These are phyloP conservation scores for Notechis scutatus DNA, from an alignment of 2,113 vertebrate genomes.

Conservation along the genomic window DNA sequence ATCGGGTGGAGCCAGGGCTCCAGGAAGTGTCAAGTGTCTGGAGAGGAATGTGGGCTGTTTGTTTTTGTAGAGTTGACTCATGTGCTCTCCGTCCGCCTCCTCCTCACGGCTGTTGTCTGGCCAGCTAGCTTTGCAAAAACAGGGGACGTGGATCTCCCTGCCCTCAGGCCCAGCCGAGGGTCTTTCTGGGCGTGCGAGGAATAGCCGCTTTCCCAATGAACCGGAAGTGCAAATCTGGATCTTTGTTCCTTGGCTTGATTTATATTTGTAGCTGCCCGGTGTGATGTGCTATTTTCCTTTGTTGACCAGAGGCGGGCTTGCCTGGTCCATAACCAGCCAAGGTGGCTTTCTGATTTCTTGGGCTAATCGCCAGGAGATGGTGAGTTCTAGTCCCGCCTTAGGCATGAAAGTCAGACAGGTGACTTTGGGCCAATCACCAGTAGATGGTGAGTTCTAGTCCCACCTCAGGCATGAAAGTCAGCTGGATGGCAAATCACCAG, in stretches of 20 bases:
- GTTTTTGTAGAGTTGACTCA: neutral
- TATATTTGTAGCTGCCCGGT: neutral
- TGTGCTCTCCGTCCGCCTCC: neutral
- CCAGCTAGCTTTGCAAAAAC: neutral
- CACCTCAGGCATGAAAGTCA: too few species aligned
- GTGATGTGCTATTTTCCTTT: too few species aligned
- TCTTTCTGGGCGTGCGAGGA: too few species aligned
- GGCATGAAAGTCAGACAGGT: too few species aligned
- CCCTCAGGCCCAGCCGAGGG: neutral
- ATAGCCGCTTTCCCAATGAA: neutral
- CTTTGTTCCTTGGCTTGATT: neutral
- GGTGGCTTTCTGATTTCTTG: too few species aligned
- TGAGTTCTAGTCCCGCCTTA: too few species aligned
- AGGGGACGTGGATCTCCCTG: neutral
- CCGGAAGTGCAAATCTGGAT: neutral
- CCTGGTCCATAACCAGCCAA: too few species aligned
- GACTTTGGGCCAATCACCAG: too few species aligned
- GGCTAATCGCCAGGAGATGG: too few species aligned
- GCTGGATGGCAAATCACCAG: too few species aligned
- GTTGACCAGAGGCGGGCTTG: too few species aligned
- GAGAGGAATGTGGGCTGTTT: neutral
- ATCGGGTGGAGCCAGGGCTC: neutral
- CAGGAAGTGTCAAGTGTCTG: neutral
- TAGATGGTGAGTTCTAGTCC: too few species aligned
- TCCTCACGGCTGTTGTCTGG: neutral